Evolutionary conservation across 2,113 vertebrate species (phyloP), one percentile per base, ranked within the genome.

Genomic region (Halcyon malimbica): DNA sequence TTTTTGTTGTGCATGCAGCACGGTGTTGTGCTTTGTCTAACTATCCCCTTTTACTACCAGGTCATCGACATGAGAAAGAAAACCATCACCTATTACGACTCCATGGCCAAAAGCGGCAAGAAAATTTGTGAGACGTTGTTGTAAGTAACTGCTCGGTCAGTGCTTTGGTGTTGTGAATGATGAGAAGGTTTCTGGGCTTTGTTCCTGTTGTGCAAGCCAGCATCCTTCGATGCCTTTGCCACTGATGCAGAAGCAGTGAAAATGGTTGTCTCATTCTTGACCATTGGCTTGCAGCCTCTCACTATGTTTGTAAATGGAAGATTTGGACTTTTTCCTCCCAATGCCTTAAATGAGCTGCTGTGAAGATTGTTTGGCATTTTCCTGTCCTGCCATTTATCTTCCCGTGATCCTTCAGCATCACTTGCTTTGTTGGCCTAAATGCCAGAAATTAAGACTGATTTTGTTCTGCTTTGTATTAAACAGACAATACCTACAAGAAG

Each of bases 41-140:
- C 16, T 60, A 62, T 74, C 31, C 25, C 94, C 87, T 86, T 96
- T 84, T 78, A 33, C 78, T 96, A 48, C 46, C 92, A 99, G 99
- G 98, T 98, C 16, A 97, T 99, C 57, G 99, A 99, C 88, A 85
- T 99, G 25, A 31, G 98, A 89, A 97, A 97, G 85, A 98, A 98
- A 93, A 98, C 97, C 28, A 98, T 99, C 88, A 98, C 94, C 75
- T 99, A 99, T 29, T 98, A 99, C 46, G 99, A 67, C 29, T 67
- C 64, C 18, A 31, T 67, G 64, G 64, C 98, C 76, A 98, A 98
- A 92, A 98, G 97, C 14, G 51, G 51, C 25, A 48, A 98, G 99
- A 29, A 28, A 31, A 98, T 99, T 94, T 99, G 99, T 93, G 92
- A 95, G 82, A 95, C 97, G 14, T 6, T 67, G 82, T 96, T 99